Evolutionary conservation across 2,888 invertebrate genomes (phyloP), one percentile per base, ranked within the genome.

Genomic region (Acanthococcus lagerstroemiae): DNA sequence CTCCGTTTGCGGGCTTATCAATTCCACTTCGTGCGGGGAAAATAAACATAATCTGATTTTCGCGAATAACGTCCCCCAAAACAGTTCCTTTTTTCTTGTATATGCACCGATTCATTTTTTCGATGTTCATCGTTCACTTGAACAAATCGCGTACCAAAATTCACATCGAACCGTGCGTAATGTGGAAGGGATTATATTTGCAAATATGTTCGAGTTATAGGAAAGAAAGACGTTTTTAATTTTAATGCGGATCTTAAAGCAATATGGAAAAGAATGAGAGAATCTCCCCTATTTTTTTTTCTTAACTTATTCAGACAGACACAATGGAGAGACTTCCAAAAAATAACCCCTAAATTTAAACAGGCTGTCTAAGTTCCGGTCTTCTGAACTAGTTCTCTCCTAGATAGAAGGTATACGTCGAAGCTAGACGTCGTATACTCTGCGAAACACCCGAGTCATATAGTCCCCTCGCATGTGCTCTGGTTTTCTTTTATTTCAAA

Each of bases 361-460:
- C 60, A 48, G 60, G 60, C 60, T 60, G 60, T 60, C 60, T 60
- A 30, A 60, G 60, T 60, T 60, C 60, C 60, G 60, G 60, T 60
- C 60, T 48, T 60, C 60, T 60, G 60, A 60, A 60, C 60, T 60
- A 60, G 60, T 60, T 60, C 45, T 56, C 56, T 60, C 27, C 15
- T 45, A 60, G 48, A 46, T 60, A 48, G 26, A 58, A 17, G 24
- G 52, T 25, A 25, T 25, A 55, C 55, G 24, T 55, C 24, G 4
- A 60, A 25, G 27, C 27, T 26, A 48, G 19, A 19, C 46, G 17
- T 45, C 19, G 4, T 15, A 15, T 15, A 17, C 6, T 45, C 5
- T 45, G 15, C 46, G 60, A 25, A 60, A 60, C 60, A 60, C 22
- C 48, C 60, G 48, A 60, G 60, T 60, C 60, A 60, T 45, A 60